These are phyloP conservation scores for Bubalus kerabau DNA, from an alignment of 2,113 vertebrate species.

Conservation along the genomic window DNA sequence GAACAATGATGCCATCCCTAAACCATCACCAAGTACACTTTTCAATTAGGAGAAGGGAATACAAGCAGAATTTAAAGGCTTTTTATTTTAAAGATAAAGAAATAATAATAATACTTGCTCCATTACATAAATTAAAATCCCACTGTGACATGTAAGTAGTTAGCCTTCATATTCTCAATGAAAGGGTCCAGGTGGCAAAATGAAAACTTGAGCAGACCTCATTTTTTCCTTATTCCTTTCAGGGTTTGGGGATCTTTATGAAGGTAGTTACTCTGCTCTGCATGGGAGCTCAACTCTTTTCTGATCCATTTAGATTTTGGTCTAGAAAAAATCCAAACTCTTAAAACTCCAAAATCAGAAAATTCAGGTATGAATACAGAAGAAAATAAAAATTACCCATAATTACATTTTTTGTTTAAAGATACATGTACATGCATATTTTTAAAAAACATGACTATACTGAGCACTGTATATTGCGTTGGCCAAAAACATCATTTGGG, in stretches of 20 bases:
- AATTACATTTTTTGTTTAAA: neutral
- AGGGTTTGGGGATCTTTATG: neutral
- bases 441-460: neutral
- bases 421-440: neutral
- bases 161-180: conserved; percentile 34
- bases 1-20: neutral
- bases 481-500: neutral
- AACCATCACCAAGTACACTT: neutral
- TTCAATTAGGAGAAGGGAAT: neutral
- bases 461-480: neutral
- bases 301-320: neutral
- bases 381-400: conserved; percentile 7
- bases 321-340: neutral
- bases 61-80: neutral
- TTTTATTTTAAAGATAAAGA: neutral
- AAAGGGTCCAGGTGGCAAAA: conserved; percentile 42
- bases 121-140: conserved; percentile 52
- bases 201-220: conserved; percentile 8
- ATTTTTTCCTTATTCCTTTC: neutral
- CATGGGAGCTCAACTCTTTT: neutral
- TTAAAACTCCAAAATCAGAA: neutral
- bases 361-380: conserved; percentile 2
- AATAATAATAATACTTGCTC: neutral
- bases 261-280: neutral
- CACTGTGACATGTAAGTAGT: conserved; percentile 26